A percentile compares a stretch with the other conserved stretches of the same genome.
These are phyloP conservation scores for Platorchestia sp. DNA, from an alignment of 1,140 invertebrate genomes.

Conservation along the genomic window DNA sequence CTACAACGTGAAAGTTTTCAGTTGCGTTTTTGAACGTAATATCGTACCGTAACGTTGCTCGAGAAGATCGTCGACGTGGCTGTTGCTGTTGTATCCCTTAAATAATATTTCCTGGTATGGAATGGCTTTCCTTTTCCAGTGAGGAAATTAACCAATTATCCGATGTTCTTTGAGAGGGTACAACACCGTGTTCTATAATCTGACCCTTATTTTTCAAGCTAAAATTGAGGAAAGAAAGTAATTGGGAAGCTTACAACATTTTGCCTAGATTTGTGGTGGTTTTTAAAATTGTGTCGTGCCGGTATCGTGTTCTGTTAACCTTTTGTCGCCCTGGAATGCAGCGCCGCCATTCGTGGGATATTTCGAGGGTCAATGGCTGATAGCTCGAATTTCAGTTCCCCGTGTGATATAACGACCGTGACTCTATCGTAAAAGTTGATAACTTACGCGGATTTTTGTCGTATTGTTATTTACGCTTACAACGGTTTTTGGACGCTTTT, in stretches of 20 bases:
- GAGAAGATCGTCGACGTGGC: neutral
- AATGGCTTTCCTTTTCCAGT: neutral
- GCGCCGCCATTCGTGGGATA: too few relatives aligned
- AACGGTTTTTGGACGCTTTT: too few relatives aligned
- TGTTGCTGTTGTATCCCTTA: neutral
- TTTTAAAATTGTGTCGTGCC: neutral
- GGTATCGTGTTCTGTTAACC: neutral
- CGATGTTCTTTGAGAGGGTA: neutral
- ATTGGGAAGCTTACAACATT: neutral
- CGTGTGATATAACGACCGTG: too few relatives aligned
- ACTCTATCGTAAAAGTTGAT: too few relatives aligned
- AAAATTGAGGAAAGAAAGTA: neutral
- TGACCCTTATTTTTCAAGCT: neutral
- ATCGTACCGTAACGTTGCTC: neutral
- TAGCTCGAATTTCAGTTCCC: too few relatives aligned
- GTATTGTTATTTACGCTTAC: too few relatives aligned
- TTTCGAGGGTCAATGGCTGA: too few relatives aligned
- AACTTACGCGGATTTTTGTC: too few relatives aligned
- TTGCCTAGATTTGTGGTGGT: neutral
- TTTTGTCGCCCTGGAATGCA: too few relatives aligned
- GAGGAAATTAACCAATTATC: neutral
- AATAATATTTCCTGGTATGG: neutral
- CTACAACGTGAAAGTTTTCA: neutral
- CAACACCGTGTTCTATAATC: neutral
- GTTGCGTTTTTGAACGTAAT: neutral